Evolutionary conservation across 2,113 vertebrate genomes (phyloP), one percentile per base, ranked within the genome.

Genomic region (Panthera tigris): DNA sequence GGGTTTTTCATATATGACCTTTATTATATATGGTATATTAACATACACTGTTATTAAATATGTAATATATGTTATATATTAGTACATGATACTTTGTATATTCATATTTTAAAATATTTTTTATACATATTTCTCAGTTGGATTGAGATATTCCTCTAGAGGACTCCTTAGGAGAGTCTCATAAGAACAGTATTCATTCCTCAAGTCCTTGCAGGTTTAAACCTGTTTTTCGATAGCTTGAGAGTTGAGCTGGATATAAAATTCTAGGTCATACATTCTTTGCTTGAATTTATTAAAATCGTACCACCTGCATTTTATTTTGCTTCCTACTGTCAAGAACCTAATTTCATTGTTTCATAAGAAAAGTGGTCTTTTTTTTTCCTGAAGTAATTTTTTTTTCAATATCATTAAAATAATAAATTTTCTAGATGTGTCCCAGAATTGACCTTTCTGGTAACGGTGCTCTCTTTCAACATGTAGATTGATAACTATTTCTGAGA

Each of bases 211-310:
- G 16, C 19, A 12, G 50, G 21, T 86, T 95, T 86, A 68, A 65
- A 55, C 74, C 18, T 93, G 4, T 31, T 65, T 94, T 48, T 25
- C 48, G 5, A 2, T 33, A 50, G 7, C 14, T 73, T 88, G 18
- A n/a, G 65, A 81, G 39, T 84, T 94, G 73, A 41, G 29, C 57
- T 94, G 48, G 63, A 82, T 85, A 45, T 57, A 94, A 97, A 94
- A 88, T 25, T 16, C 9, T 69, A 52, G 39, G 45, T 80, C 29
- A 48, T 39, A 39, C 21, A 50, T 74, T 18, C 21, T 76, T 88
- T 83, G 52, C 57, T 88, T 52, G 5, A 69, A 39, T 92, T 74
- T 76, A 15, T n/a, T 92, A 7, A 83, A 82, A 83, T 74, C 57
- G 3, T 15, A 33, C 9, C 41, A 41, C 23, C 31, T 55, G 78